phyloP scores from a whole-genome alignment of 2,888 invertebrate species.

The Lycophotia porphyrea region DNA sequence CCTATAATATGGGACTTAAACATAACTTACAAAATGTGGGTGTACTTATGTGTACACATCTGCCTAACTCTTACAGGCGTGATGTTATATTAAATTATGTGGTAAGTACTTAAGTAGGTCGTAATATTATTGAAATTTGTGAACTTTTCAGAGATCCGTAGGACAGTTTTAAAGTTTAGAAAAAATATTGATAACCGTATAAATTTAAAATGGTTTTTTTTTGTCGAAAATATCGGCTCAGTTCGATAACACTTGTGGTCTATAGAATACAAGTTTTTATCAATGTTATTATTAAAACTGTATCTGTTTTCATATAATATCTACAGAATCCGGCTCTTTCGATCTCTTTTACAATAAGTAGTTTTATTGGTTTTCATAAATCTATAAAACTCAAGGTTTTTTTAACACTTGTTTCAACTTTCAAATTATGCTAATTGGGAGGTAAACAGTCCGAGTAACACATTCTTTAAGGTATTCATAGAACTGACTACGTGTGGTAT shows the following conservation, averaged over 20 bases:
- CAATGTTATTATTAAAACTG: conserved; percentile 18
- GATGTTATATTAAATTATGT: too few relatives aligned
- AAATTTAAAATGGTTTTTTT: conserved; percentile 7
- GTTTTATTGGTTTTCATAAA: conserved; percentile 16
- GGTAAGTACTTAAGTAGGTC: too few relatives aligned
- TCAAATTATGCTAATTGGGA: conserved; percentile 1
- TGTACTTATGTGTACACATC: too few relatives aligned
- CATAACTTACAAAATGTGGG: too few relatives aligned
- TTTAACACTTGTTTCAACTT: conserved; percentile 38
- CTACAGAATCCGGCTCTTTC: background rate
- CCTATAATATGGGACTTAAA: too few relatives aligned
- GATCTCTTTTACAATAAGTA: background rate
- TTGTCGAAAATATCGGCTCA: conserved; percentile 13
- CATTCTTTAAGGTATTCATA: background rate
- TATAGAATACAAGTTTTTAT: conserved; percentile 27
- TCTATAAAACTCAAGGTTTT: conserved; percentile 32
- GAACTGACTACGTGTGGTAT: background rate
- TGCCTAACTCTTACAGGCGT: too few relatives aligned
- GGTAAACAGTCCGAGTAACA: background rate
- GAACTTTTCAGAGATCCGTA: background rate
- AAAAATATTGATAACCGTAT: background rate
- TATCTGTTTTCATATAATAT: conserved; percentile 13
- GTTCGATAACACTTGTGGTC: conserved; percentile 12
- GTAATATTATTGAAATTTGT: background rate
- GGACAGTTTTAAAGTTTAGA: background rate